phyloP scores from a whole-genome alignment of 2,113 vertebrate genomes.

The Microtus richardsoni region DNA sequence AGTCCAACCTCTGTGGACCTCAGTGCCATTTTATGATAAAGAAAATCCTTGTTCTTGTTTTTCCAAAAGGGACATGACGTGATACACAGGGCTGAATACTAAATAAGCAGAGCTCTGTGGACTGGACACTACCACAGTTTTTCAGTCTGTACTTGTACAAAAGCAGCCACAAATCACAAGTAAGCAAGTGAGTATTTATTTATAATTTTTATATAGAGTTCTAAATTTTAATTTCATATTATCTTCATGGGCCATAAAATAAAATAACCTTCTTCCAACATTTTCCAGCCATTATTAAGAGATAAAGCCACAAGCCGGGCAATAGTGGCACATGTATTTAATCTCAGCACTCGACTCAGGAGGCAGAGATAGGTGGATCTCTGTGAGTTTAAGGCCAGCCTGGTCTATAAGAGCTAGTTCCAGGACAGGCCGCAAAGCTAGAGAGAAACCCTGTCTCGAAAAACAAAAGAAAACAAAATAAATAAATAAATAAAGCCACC shows the following conservation, averaged over 20 bases:
- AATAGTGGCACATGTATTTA: too few relatives aligned
- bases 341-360: too few relatives aligned
- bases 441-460: too few relatives aligned
- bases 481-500: background rate
- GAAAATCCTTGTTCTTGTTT: background rate
- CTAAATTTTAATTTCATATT: constrained; percentile 17
- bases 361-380: too few relatives aligned
- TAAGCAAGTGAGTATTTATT: background rate
- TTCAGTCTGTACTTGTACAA: background rate
- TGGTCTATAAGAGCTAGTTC: too few relatives aligned
- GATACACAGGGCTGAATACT: background rate
- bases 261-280: constrained; percentile 20
- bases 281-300: constrained; percentile 18
- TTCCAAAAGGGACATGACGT: background rate
- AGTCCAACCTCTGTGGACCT: background rate
- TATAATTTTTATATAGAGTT: constrained; percentile 1
- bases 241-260: constrained; percentile 23
- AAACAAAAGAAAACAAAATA: too few relatives aligned
- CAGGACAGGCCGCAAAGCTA: too few relatives aligned
- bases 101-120: background rate
- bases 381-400: too few relatives aligned
- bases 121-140: background rate
- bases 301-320: background rate
- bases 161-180: background rate
- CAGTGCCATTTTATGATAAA: constrained; percentile 21